Percentiles rank a stretch among this genome's conserved stretches.
Evolutionary conservation across 2,797 vertebrate species (phyloP).

Genomic region (Vipera latastei): DNA sequence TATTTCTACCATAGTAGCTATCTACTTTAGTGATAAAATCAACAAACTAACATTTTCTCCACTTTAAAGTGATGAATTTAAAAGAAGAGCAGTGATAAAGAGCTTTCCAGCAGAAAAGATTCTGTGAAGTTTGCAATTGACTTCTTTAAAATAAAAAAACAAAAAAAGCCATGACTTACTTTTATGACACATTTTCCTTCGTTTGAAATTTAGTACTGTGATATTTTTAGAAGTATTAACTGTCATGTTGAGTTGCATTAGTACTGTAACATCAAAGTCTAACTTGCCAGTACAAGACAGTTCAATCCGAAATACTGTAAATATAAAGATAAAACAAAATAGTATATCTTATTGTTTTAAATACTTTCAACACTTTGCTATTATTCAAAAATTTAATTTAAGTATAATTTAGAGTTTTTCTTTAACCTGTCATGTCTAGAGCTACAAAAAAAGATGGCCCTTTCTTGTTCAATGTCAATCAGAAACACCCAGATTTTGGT

Average conservation of each 20-base stretch:
- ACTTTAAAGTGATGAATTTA: background rate
- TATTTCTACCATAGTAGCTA: background rate
- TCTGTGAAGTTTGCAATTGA: background rate
- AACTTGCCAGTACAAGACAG: constrained; percentile 92
- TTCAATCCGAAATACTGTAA: constrained; percentile 90
- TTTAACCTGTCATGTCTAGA: background rate
- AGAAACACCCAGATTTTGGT: background rate
- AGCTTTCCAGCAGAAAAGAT: background rate
- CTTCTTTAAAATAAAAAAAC: background rate
- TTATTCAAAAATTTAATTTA: background rate
- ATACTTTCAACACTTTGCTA: background rate
- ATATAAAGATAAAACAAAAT: background rate
- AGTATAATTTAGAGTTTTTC: background rate
- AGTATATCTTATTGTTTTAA: background rate
- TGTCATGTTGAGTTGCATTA: constrained; percentile 96
- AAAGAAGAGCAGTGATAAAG: background rate
- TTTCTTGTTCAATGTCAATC: background rate
- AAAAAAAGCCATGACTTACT: constrained; percentile 75
- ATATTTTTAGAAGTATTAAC: constrained; percentile 88
- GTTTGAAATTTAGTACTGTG: constrained; percentile 98
- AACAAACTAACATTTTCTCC: background rate
- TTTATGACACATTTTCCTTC: constrained; percentile 99
- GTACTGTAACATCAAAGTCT: constrained; percentile 88
- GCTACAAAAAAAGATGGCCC: background rate
- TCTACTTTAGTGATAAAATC: background rate